Percentiles rank a stretch among this genome's conserved stretches.
Conservation (phyloP, 2,113 vertebrate genomes). For the Thermophis baileyi region DNA sequence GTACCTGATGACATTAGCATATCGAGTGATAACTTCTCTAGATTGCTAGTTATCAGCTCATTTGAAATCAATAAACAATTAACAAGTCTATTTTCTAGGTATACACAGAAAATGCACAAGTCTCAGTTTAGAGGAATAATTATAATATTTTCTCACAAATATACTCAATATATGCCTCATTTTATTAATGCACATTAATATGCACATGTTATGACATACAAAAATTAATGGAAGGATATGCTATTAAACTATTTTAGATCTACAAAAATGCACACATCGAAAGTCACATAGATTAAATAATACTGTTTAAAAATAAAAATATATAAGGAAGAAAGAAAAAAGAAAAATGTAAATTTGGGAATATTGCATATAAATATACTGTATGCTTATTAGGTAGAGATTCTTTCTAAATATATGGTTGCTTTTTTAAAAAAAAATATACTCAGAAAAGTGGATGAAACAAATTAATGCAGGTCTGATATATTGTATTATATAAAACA, state of each 20-base stretch:
- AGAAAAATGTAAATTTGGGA: not conserved
- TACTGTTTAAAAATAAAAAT: not conserved
- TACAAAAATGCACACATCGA: not conserved
- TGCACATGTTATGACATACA: not conserved
- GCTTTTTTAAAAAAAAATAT: not conserved
- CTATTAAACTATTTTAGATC: not conserved
- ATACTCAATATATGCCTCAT: not conserved
- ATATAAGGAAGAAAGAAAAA: not conserved
- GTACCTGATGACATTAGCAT: not conserved
- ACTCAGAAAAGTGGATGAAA: not conserved
- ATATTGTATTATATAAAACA: not conserved
- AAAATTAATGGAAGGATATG: not conserved
- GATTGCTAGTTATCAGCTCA: not conserved
- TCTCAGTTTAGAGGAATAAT: not conserved
- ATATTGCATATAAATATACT: not conserved
- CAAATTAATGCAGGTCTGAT: not conserved
- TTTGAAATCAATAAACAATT: not conserved
- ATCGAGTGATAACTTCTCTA: not conserved
- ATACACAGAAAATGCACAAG: not conserved
- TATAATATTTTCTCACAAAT: not conserved
- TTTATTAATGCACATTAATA: not conserved
- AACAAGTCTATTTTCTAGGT: not conserved
- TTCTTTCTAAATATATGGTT: not conserved
- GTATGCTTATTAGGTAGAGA: not conserved
- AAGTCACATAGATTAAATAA: not conserved